Percentiles rank a stretch among this genome's conserved stretches.
phyloP scores from a whole-genome alignment of 2,888 invertebrate genomes.

The Athrips mouffetella region DNA sequence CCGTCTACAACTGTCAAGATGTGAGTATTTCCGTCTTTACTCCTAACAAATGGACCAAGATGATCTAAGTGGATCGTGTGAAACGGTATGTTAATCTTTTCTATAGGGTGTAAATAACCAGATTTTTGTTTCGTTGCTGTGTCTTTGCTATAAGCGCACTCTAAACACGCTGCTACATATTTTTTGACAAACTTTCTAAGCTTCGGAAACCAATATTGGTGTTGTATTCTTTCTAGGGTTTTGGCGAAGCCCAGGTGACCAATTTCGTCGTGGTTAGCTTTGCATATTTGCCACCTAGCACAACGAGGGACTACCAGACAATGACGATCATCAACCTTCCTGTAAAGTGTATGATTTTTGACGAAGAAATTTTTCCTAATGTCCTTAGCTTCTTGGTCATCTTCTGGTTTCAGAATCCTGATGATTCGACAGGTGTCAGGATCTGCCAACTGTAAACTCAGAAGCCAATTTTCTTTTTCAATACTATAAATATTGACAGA shows the following conservation, averaged over 20 bases:
- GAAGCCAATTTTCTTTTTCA: conserved; percentile 1
- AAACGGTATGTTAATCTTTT: no score
- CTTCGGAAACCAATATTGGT: conserved; percentile 50
- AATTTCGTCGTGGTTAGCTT: conserved; percentile 41
- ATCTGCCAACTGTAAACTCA: conserved; percentile 16
- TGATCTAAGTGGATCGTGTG: no score
- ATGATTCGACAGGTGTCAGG: conserved; percentile 16
- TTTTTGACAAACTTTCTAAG: conserved; percentile 44
- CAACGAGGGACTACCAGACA: conserved; percentile 9
- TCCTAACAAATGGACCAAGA: no score
- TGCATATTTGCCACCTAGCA: conserved; percentile 36
- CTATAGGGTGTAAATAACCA: no score
- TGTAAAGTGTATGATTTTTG: conserved; percentile 14
- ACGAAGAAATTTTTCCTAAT: conserved; percentile 14
- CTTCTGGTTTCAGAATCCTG: conserved; percentile 16
- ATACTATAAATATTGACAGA: background rate
- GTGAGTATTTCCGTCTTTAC: no score
- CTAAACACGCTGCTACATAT: conserved; percentile 47
- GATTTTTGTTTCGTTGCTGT: conserved; percentile 20
- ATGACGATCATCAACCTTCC: conserved; percentile 8
- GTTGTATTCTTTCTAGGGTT: conserved; percentile 32
- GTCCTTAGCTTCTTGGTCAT: conserved; percentile 14
- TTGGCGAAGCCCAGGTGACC: conserved; percentile 46
- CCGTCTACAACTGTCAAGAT: no score
- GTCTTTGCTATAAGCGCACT: conserved; percentile 41